A percentile compares a stretch with the other conserved stretches of the same genome.
Conservation (phyloP, 1,140 invertebrate genomes). For the Bombus confusus region DNA sequence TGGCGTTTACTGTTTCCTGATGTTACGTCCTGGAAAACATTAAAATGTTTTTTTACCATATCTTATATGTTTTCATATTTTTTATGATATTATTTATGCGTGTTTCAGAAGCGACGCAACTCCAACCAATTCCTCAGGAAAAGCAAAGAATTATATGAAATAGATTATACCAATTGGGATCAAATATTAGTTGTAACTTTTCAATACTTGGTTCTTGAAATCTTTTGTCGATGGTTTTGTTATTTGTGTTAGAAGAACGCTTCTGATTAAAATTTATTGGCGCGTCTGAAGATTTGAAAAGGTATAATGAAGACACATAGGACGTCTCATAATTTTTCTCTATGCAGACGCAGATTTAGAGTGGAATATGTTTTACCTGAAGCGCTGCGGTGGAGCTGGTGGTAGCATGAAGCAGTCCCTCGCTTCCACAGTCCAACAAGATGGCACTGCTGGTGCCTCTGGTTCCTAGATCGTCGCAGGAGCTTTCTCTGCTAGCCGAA, state of each 20-base stretch:
- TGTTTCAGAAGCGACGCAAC: not conserved
- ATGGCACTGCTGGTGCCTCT: conserved; percentile 76
- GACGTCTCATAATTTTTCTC: too few relatives aligned
- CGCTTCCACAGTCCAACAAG: conserved; percentile 76
- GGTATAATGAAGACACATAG: too few relatives aligned
- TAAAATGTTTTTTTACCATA: not conserved
- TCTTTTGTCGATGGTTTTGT: too few relatives aligned
- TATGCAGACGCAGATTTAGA: too few relatives aligned
- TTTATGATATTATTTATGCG: not conserved
- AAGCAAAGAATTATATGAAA: too few relatives aligned
- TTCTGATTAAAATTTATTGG: too few relatives aligned
- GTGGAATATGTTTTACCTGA: conserved; percentile 70
- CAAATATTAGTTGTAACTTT: too few relatives aligned
- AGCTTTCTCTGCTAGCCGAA: conserved; percentile 77
- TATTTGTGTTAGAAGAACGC: too few relatives aligned
- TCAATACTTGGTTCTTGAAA: too few relatives aligned
- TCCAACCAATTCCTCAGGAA: too few relatives aligned
- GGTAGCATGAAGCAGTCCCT: conserved; percentile 76
- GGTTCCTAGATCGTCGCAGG: conserved; percentile 76
- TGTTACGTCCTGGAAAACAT: conserved; percentile 61
- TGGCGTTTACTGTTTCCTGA: conserved; percentile 71
- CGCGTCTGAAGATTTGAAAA: too few relatives aligned
- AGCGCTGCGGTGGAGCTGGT: conserved; percentile 75
- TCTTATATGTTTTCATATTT: not conserved
- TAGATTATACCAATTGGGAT: too few relatives aligned